These are phyloP conservation scores for Pseudolaguvia tuberculata DNA, from an alignment of 2,113 vertebrate species.

Conservation along the genomic window DNA sequence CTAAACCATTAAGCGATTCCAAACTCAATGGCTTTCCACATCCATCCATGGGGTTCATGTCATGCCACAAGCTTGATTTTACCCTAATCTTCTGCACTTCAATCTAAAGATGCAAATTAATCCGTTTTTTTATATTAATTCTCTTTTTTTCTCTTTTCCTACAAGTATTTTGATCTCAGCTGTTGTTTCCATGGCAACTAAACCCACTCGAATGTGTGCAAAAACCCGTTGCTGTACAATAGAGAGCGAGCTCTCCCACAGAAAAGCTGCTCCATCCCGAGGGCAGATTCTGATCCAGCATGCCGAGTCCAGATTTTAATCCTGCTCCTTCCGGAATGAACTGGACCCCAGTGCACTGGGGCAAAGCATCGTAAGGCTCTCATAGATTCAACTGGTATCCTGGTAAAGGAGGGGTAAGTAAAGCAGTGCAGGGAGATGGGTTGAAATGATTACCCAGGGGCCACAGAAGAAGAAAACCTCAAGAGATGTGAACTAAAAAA, in stretches of 20 bases:
- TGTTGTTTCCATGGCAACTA: slow-evolving; percentile 75
- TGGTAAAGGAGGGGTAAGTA: neutral
- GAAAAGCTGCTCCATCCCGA: slow-evolving; percentile 55
- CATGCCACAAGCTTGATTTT: slow-evolving; percentile 2
- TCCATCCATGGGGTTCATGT: neutral
- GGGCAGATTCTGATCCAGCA: slow-evolving; percentile 40
- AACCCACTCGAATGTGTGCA: slow-evolving; percentile 69
- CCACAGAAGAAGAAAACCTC: slow-evolving; percentile 1
- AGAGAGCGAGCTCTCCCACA: slow-evolving; percentile 63
- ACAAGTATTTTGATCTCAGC: slow-evolving; percentile 53
- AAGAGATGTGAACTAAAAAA: slow-evolving; percentile 20
- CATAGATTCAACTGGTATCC: neutral
- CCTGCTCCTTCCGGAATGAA: slow-evolving; percentile 7
- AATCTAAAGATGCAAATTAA: slow-evolving; percentile 61
- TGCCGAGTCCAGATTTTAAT: slow-evolving; percentile 34
- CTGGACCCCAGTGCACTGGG: neutral
- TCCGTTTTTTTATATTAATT: slow-evolving; percentile 54
- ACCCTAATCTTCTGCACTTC: slow-evolving; percentile 41
- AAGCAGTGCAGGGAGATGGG: neutral
- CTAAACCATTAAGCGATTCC: too few species aligned
- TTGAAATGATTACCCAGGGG: slow-evolving; percentile 8
- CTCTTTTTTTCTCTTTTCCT: slow-evolving; percentile 44
- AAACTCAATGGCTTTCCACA: neutral
- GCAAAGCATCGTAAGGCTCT: slow-evolving; percentile 8
- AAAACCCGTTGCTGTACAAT: slow-evolving; percentile 70